Conservation (phyloP, 2,888 invertebrate species). For the Acanthosepion lycidas region DNA sequence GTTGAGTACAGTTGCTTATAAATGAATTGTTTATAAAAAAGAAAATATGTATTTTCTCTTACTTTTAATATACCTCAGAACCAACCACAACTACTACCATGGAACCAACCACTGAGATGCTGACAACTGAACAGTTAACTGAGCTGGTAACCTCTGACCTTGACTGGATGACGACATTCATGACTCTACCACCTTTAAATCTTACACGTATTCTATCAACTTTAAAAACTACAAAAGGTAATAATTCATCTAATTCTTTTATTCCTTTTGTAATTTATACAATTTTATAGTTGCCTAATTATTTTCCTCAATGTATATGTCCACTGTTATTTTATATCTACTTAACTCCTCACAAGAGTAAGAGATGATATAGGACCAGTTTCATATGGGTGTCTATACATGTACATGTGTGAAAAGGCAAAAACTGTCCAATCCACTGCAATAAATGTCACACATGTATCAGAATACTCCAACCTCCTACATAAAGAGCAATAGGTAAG, state of each 20-base stretch:
- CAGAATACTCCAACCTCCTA: no score
- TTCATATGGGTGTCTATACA: no score
- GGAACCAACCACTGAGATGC: conserved; percentile 41
- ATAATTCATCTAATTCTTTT: neutral
- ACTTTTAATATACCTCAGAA: neutral
- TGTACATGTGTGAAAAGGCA: no score
- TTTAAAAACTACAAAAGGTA: conserved; percentile 38
- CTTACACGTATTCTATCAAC: conserved; percentile 35
- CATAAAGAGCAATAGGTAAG: no score
- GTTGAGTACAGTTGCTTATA: no score
- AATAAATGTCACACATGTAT: no score
- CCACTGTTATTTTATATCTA: no score
- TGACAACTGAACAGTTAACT: conserved; percentile 42
- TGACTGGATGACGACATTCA: conserved; percentile 43
- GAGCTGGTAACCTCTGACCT: conserved; percentile 41
- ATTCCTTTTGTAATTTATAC: neutral
- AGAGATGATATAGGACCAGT: no score
- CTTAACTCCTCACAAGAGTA: no score
- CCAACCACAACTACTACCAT: conserved; percentile 38
- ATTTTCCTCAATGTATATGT: no score
- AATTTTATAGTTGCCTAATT: neutral
- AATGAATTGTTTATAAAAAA: neutral
- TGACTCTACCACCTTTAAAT: conserved; percentile 41
- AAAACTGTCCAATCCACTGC: no score
- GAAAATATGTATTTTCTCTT: no score